A percentile compares a stretch with the other conserved stretches of the same genome.
Evolutionary conservation across 2,888 invertebrate genomes (phyloP).

Genomic region (Phortica magna): DNA sequence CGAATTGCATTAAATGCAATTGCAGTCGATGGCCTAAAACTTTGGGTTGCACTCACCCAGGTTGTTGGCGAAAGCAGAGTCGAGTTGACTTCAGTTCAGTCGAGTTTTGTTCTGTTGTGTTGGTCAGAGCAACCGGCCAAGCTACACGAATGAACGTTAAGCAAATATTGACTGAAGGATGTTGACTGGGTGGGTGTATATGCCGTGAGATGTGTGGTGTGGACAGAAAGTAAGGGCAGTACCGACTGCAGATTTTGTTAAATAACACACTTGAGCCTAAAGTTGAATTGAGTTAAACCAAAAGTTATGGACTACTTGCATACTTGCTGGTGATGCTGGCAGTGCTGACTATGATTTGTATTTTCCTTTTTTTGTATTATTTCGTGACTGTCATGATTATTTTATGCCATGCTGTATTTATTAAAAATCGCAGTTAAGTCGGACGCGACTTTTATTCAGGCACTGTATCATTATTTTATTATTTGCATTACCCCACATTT

Average conservation of each 20-base stretch:
- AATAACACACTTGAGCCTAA: constrained; percentile 52
- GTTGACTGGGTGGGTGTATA: constrained; percentile 39
- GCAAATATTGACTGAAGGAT: constrained; percentile 52
- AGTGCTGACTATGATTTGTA: not conserved
- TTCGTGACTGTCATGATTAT: not conserved
- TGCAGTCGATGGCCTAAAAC: constrained; percentile 34
- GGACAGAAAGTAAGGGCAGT: not conserved
- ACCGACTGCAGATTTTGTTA: constrained; percentile 13
- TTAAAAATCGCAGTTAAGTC: constrained; percentile 19
- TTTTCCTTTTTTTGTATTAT: constrained; percentile 15
- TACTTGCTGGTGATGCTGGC: not conserved
- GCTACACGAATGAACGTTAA: constrained; percentile 41
- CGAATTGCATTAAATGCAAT: constrained; percentile 41
- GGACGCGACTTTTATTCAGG: constrained; percentile 63
- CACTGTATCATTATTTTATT: constrained; percentile 65
- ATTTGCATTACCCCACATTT: constrained; percentile 48
- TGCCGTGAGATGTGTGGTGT: not conserved
- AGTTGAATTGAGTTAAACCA: constrained; percentile 43
- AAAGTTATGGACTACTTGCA: not conserved
- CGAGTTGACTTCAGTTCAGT: not conserved
- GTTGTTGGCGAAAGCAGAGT: not conserved
- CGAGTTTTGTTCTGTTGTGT: not conserved
- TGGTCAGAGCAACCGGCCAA: not conserved
- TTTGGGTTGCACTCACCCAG: constrained; percentile 29
- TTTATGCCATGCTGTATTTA: not conserved